phyloP scores from a whole-genome alignment of 2,113 vertebrate genomes.

The Motacilla alba region DNA sequence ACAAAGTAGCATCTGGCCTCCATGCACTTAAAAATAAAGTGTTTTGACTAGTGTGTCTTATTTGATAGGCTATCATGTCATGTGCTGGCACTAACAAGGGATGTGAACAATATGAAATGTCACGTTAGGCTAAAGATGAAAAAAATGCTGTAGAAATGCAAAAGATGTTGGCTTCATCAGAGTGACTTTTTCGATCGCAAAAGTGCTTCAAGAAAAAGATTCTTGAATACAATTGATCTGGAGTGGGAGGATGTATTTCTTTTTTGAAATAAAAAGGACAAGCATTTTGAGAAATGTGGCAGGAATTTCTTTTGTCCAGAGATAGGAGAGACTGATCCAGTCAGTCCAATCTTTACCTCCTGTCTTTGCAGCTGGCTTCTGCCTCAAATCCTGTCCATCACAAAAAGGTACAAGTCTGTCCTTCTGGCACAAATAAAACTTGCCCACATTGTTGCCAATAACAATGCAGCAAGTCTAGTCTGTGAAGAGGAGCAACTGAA shows the following conservation, averaged over 20 bases:
- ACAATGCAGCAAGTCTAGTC: background rate
- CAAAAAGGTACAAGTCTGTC: background rate
- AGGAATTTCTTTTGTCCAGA: background rate
- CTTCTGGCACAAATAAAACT: background rate
- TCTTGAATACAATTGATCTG: background rate
- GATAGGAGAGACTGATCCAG: background rate
- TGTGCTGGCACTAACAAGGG: slow-evolving; percentile 43
- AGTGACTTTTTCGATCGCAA: background rate
- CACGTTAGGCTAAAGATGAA: slow-evolving; percentile 32
- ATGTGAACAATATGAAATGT: slow-evolving; percentile 45
- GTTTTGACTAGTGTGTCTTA: slow-evolving; percentile 39
- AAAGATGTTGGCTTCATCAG: slow-evolving; percentile 2
- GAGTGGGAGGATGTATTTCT: background rate
- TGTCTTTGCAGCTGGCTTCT: background rate
- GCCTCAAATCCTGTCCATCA: background rate
- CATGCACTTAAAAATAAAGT: slow-evolving; percentile 12
- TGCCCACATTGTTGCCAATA: background rate
- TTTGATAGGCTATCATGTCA: slow-evolving; percentile 33
- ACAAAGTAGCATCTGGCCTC: slow-evolving; percentile 14
- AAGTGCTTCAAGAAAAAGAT: background rate
- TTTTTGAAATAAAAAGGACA: background rate
- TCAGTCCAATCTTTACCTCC: background rate
- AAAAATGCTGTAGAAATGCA: background rate
- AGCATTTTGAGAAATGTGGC: background rate
- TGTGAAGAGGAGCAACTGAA: background rate